Base-by-base conservation (phyloP, 2,888 invertebrate genomes). In the Rhingia rostrata region DNA sequence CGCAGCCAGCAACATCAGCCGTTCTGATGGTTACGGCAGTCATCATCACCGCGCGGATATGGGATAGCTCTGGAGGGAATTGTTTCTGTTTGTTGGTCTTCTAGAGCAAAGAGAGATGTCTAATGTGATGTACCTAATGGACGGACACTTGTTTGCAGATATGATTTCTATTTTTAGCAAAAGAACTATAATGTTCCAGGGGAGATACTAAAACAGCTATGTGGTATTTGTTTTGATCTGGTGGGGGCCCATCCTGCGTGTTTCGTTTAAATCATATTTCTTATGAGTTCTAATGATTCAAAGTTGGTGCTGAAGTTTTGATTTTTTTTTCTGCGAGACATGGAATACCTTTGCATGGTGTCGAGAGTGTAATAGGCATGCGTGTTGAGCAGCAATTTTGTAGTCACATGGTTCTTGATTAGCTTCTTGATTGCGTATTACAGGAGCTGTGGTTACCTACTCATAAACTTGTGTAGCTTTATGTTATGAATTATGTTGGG, bases 141-240 rank as follows among this genome's bases (percentile, higher is more conserved):
- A 45, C 47, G 56, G 54, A 41, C 69, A 69, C 63, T 78, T 70
- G 69, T 63, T 78, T 49, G 56, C 63, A 81, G 74, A 75, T 75
- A 64, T 22, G 22, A 81, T 74, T 75, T 75, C 58, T 81, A 75
- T 81, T 75, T 81, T 74, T 75, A 70, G 69, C 56, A 37, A 61
- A 14, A 41, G 22, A 64, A 22, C 39, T 63, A 12, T 14, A 14
- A 14, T 41, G 22, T 47, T 41, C 33, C 30, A 39, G 45, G 53
- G 45, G 22, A 22, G 47, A 63, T 43, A 78, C 30, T 30, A 2
- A 1, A 22, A 2, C 22, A 22, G 22, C 22, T 22, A 1, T 22
- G 22, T 22, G 22, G 22, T 73, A 33, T 53, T 64, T 58, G 56
- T 56, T 56, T 56, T 22, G 22, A 22, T 22, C 22, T 22, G 22